These are phyloP conservation scores for Paraescarpia echinospica DNA, from an alignment of 1,140 invertebrate species.

Conservation along the genomic window DNA sequence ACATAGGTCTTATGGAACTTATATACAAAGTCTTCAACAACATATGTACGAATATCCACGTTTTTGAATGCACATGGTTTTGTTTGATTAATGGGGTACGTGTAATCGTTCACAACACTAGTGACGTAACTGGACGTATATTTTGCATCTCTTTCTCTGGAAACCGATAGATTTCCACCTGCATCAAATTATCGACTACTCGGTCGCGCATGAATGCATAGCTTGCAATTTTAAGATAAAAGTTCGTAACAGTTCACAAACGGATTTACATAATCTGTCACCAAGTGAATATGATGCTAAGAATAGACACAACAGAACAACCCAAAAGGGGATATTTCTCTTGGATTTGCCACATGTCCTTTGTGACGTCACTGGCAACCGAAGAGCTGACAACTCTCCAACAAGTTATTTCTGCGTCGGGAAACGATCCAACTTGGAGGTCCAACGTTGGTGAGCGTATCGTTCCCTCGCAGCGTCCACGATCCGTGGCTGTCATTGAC, in stretches of 20 bases:
- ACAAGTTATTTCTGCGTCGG: background rate
- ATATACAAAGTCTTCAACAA: background rate
- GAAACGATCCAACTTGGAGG: background rate
- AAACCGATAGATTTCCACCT: background rate
- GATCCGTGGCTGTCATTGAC: background rate
- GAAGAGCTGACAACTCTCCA: background rate
- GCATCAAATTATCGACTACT: background rate
- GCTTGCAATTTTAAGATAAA: background rate
- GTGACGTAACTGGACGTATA: background rate
- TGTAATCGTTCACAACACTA: background rate
- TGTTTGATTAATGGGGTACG: background rate
- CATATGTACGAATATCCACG: background rate
- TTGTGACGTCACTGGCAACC: background rate
- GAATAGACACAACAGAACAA: background rate
- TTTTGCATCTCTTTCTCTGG: background rate
- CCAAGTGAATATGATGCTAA: background rate
- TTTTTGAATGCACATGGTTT: background rate
- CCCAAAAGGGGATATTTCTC: background rate
- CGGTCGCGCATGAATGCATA: background rate
- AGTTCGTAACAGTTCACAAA: background rate
- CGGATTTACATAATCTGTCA: background rate
- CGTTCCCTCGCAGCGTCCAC: background rate
- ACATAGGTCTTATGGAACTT: background rate
- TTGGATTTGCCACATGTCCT: background rate
- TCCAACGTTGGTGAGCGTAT: background rate